These are phyloP conservation scores for Sitta europaea DNA, from an alignment of 2,113 vertebrate genomes.

Conservation along the genomic window DNA sequence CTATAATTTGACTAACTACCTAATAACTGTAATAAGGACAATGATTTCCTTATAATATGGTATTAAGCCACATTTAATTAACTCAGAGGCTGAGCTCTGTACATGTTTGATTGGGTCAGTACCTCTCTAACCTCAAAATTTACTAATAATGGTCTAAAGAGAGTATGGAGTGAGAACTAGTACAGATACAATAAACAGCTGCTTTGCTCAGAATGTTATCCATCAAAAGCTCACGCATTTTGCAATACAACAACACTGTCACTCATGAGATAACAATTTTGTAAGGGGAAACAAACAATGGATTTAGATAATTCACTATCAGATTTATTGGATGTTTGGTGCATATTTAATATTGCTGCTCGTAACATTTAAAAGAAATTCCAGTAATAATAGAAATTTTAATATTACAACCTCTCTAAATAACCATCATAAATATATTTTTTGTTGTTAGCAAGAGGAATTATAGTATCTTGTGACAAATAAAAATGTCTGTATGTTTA, in stretches of 20 bases:
- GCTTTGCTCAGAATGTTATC: neutral
- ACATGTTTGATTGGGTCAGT: constrained; percentile 77
- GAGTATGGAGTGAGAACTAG: constrained; percentile 30
- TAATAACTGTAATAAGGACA: constrained; percentile 94
- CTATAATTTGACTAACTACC: constrained; percentile 89
- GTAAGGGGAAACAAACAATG: constrained; percentile 31
- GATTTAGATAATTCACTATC: neutral
- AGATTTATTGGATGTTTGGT: neutral
- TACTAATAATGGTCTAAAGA: constrained; percentile 70
- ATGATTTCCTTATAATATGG: constrained; percentile 84
- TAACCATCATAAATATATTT: neutral
- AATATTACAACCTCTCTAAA: neutral
- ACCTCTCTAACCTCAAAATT: constrained; percentile 74
- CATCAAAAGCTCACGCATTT: constrained; percentile 31
- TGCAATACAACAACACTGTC: neutral
- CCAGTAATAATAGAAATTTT: neutral
- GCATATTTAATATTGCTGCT: neutral
- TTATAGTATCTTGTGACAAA: neutral
- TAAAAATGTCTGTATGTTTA: neutral
- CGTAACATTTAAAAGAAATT: constrained; percentile 2
- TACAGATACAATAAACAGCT: neutral
- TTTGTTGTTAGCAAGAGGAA: neutral
- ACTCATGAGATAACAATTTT: constrained; percentile 27
- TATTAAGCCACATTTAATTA: constrained; percentile 83
- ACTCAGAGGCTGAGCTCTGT: constrained; percentile 71